Evolutionary conservation across 2,888 invertebrate species (phyloP).

Genomic region (Heliconius erato): DNA sequence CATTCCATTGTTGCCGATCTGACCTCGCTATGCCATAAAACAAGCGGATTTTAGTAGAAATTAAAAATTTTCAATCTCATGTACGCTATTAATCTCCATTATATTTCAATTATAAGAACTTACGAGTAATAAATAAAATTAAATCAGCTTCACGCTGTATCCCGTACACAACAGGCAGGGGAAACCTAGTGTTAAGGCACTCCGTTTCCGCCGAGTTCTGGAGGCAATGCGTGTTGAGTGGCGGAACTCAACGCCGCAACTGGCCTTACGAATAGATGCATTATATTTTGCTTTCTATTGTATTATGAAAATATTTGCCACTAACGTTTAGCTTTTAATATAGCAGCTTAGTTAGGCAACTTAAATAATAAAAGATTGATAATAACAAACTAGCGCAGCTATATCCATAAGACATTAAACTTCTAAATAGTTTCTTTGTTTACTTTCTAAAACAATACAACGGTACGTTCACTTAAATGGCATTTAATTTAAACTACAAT

Average conservation of each 20-base stretch:
- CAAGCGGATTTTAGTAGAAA: constrained; percentile 59
- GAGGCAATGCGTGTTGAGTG: too few species aligned
- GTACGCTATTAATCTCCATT: constrained; percentile 40
- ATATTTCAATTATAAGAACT: constrained; percentile 7
- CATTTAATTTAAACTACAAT: constrained; percentile 76
- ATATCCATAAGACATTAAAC: constrained; percentile 32
- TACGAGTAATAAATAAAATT: neutral
- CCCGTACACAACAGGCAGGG: too few species aligned
- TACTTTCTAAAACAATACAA: constrained; percentile 78
- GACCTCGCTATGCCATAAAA: constrained; percentile 74
- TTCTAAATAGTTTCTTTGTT: constrained; percentile 55
- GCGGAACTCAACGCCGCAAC: too few species aligned
- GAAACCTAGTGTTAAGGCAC: too few species aligned
- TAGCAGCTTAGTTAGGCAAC: neutral
- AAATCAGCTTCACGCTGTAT: too few species aligned
- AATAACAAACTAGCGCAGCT: constrained; percentile 6
- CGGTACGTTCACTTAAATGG: constrained; percentile 69
- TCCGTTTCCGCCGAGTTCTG: too few species aligned
- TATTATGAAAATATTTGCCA: neutral
- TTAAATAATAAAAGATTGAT: neutral
- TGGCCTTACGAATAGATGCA: too few species aligned
- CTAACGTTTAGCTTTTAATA: neutral
- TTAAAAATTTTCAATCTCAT: constrained; percentile 48
- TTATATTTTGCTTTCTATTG: too few species aligned
- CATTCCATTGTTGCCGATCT: constrained; percentile 84